Base-by-base conservation (phyloP, 2,888 invertebrate genomes). In the Eilema griseolum region DNA sequence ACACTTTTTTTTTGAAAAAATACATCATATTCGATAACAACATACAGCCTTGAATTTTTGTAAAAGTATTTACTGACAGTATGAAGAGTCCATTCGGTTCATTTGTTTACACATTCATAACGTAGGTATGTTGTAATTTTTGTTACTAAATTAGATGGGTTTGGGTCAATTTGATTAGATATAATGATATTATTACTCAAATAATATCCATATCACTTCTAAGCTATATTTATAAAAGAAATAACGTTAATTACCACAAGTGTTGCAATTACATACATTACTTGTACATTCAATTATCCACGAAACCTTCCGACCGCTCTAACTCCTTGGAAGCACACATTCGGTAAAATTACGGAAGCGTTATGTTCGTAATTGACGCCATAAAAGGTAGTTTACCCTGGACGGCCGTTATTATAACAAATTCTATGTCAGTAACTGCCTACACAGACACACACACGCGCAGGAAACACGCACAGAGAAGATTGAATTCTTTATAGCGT, bases 291-390 rank as follows among this genome's bases (percentile, higher is more conserved):
- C 82, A 84, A 86, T 86, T 88, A 86, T 83, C 81, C 74, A 80
- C 83, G 79, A 81, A 85, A 81, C 85, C 79, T 79, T 76, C 52
- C 16, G 79, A 83, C 83, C 82, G 72, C 75, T 76, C 73, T 74
- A 79, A 81, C 80, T 81, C 76, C 75, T 79, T 59, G 74, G 77
- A 75, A 82, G 75, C 68, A 82, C 85, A 83, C 85, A 88, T 88
- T 86, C 76, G 82, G 85, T 85, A 84, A 82, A 88, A 90, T 90
- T 89, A 91, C 86, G 84, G 81, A 82, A 80, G 85, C 85, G 84
- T 89, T 88, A 88, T 88, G 84, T 82, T 80, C 81, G 88, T 92
- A 92, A 93, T 92, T 91, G 90, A 85, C 82, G 86, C 86, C 78
- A 89, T 91, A 89, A 90, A 90, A 85, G 88, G 86, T 86, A 87